phyloP scores from a whole-genome alignment of 2,888 invertebrate species.

The Agrotis exclamationis region DNA sequence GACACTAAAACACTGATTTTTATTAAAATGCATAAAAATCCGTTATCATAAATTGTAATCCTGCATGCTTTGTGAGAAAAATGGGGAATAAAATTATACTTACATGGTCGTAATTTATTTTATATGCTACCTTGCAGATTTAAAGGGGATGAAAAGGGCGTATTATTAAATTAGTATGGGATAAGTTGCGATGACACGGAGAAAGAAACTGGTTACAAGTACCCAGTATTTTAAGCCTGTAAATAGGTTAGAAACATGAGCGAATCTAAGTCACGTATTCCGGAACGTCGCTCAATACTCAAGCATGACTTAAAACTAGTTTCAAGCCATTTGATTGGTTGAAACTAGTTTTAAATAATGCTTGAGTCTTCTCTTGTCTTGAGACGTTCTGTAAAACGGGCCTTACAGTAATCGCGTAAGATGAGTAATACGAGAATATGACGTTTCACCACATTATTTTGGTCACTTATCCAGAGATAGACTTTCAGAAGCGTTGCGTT shows the following conservation, averaged over 20 bases:
- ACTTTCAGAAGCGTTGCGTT: no score
- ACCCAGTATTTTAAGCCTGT: neutral
- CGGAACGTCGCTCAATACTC: no score
- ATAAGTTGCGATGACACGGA: slow-evolving; percentile 13
- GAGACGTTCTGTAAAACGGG: no score
- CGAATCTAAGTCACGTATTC: no score
- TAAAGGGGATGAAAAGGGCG: slow-evolving; percentile 33
- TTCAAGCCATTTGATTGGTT: no score
- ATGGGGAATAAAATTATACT: slow-evolving; percentile 59
- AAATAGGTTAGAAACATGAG: neutral
- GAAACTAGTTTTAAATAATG: no score
- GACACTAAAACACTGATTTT: slow-evolving; percentile 54
- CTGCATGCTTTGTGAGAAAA: slow-evolving; percentile 50
- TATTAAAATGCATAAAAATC: slow-evolving; percentile 69
- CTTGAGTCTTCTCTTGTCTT: no score
- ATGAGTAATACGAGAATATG: no score
- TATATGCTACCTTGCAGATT: slow-evolving; percentile 50
- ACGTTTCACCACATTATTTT: no score
- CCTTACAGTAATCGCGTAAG: no score
- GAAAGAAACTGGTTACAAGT: neutral
- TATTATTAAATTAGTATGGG: slow-evolving; percentile 52
- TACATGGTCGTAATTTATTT: slow-evolving; percentile 59
- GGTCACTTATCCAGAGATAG: no score
- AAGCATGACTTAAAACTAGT: no score
- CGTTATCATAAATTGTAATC: slow-evolving; percentile 67